Conservation (phyloP, 2,888 invertebrate species). For the Ariolimax columbianus region DNA sequence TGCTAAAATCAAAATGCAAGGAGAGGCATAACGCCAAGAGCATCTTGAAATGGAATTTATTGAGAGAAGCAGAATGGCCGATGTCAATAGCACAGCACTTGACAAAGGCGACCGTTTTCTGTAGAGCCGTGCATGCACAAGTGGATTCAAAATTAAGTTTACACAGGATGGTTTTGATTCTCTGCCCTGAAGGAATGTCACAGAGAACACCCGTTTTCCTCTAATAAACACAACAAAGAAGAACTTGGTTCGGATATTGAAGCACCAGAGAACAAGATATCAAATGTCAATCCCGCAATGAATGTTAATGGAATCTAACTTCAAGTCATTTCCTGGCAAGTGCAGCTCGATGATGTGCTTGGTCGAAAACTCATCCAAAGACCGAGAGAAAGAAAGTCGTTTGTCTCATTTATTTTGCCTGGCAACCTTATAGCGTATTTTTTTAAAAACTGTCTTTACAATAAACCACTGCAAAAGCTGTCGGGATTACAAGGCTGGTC, state of each 20-base stretch:
- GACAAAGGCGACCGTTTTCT: neutral
- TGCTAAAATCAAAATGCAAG: too few species aligned
- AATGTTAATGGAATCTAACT: neutral
- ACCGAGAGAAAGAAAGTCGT: too few species aligned
- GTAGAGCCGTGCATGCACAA: neutral
- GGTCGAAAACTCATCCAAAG: too few species aligned
- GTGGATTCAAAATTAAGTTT: neutral
- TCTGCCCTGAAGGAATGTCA: neutral
- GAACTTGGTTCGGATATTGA: neutral
- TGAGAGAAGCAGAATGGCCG: neutral
- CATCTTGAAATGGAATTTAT: too few species aligned
- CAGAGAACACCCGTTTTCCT: neutral
- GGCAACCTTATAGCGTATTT: too few species aligned
- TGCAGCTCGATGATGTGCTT: too few species aligned
- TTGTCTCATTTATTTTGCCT: too few species aligned
- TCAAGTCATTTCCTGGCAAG: too few species aligned
- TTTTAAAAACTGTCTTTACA: too few species aligned
- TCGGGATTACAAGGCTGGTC: too few species aligned
- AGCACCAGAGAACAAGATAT: neutral
- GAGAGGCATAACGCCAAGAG: too few species aligned
- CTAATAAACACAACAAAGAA: neutral
- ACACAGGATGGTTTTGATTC: neutral
- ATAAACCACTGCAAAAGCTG: too few species aligned
- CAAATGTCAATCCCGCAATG: neutral
- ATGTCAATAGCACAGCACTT: neutral